phyloP scores from a whole-genome alignment of 2,888 invertebrate genomes.

The Drosophila fulvimacula region DNA sequence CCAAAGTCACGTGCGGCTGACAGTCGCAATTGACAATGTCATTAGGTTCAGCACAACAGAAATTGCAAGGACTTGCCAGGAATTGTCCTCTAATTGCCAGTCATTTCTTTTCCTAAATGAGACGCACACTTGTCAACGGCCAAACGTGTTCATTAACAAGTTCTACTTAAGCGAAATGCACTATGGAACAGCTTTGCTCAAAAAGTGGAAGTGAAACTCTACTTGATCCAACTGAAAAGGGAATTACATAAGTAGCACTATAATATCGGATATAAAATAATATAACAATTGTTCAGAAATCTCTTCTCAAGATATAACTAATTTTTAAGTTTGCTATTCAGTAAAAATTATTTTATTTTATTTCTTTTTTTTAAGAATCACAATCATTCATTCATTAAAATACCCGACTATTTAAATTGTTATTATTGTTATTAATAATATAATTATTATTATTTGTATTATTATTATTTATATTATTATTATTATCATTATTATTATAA shows the following conservation, averaged over 20 bases:
- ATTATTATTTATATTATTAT: no score
- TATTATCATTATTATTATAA: no score
- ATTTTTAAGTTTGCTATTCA: no score
- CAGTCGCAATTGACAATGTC: slow-evolving; percentile 69
- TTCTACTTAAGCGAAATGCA: slow-evolving; percentile 30
- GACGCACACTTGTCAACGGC: slow-evolving; percentile 62
- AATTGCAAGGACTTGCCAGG: slow-evolving; percentile 21
- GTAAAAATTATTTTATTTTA: no score
- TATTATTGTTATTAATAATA: no score
- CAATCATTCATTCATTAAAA: no score
- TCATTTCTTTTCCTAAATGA: slow-evolving; percentile 53
- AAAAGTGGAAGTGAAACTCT: neutral
- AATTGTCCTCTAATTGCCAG: slow-evolving; percentile 48
- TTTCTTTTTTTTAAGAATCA: no score
- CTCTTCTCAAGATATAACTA: no score
- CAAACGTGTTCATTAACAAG: slow-evolving; percentile 63
- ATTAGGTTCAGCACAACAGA: slow-evolving; percentile 41
- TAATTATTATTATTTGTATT: no score
- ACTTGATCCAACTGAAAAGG: neutral
- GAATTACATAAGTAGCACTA: neutral
- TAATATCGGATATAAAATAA: no score
- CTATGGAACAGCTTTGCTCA: slow-evolving; percentile 20
- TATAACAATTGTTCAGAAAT: no score
- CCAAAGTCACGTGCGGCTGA: slow-evolving; percentile 77
- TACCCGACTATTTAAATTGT: no score